These are phyloP conservation scores for Hyperoplus lanceolatus DNA, from an alignment of 2,797 vertebrate species.

Conservation along the genomic window DNA sequence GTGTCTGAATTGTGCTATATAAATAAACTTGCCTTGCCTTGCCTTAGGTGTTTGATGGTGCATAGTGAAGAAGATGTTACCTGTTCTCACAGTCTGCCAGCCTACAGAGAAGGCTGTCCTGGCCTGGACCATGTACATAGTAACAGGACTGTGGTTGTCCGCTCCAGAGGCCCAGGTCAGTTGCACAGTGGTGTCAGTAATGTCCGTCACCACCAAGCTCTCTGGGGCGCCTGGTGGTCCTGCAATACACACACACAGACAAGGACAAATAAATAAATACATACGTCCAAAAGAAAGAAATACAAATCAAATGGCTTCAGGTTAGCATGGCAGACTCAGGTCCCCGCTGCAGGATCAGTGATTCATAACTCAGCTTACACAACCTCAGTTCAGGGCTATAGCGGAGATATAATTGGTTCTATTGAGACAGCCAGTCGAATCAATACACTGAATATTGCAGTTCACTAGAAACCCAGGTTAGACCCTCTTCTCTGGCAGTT, in stretches of 20 bases:
- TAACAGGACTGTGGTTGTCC: conserved; percentile 91
- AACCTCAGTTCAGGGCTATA: conserved; percentile 47
- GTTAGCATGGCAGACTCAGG: conserved; percentile 41
- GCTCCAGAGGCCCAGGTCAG: conserved; percentile 88
- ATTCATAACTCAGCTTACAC: conserved; percentile 50
- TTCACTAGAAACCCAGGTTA: not conserved
- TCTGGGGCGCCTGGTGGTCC: conserved; percentile 91
- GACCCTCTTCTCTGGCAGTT: not conserved
- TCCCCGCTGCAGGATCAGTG: conserved; percentile 43
- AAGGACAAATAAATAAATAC: conserved; percentile 42
- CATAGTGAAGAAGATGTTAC: conserved; percentile 54
- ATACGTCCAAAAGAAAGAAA: conserved; percentile 25
- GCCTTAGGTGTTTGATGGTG: not conserved
- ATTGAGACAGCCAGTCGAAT: conserved; percentile 54
- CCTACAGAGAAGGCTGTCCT: conserved; percentile 91
- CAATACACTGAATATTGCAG: conserved; percentile 47
- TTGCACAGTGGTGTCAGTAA: conserved; percentile 87
- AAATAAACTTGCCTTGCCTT: no score
- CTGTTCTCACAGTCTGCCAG: conserved; percentile 91
- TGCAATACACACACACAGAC: conserved; percentile 65
- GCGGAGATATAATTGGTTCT: conserved; percentile 50
- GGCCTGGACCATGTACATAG: conserved; percentile 88
- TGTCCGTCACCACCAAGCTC: conserved; percentile 85
- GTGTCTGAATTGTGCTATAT: no score
- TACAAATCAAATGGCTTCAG: conserved; percentile 46